Conservation (phyloP, 2,797 vertebrate genomes). For the Coccyzus lansbergi region DNA sequence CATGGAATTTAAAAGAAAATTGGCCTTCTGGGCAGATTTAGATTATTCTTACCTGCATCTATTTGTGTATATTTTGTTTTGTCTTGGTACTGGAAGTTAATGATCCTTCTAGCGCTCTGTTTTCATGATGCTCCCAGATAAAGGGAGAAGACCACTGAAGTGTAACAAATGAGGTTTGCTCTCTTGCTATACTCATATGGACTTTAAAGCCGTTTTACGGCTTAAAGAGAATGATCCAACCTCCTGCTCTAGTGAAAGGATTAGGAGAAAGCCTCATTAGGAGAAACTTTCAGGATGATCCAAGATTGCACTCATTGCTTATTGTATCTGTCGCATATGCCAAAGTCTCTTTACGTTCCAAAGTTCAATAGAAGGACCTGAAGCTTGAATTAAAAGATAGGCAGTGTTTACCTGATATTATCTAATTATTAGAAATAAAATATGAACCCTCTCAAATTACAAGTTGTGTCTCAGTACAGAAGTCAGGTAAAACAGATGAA, state of each 20-base stretch:
- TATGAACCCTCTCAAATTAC: neutral
- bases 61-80: neutral
- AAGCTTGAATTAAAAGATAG: neutral
- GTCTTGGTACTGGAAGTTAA: neutral
- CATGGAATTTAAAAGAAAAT: neutral
- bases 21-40: neutral
- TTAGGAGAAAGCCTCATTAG: neutral
- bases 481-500: neutral
- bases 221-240: neutral
- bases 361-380: neutral
- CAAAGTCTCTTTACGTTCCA: neutral
- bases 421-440: neutral
- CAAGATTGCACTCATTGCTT: neutral
- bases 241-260: neutral
- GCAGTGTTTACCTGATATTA: neutral
- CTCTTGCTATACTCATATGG: rapidly evolving
- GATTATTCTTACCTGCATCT: neutral
- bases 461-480: neutral
- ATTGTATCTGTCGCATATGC: neutral
- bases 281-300: neutral
- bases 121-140: neutral
- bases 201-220: neutral
- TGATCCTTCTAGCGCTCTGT: neutral
- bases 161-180: neutral
- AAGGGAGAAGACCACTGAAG: neutral